Conservation (phyloP, 2,113 vertebrate genomes). For the Callionymus lyra region DNA sequence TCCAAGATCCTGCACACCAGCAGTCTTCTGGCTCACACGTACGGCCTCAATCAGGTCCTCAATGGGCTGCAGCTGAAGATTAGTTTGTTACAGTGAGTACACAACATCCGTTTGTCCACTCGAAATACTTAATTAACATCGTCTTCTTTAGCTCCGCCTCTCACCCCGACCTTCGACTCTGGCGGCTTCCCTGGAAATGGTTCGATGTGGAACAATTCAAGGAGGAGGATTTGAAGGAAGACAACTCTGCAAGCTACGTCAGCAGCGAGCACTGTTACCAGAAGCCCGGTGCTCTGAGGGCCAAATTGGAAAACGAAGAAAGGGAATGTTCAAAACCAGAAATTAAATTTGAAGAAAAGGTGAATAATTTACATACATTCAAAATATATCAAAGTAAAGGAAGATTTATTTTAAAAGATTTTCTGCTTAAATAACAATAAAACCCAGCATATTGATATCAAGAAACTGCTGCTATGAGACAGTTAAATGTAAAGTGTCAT, state of each 20-base stretch:
- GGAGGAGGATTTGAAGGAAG: slow-evolving; percentile 9
- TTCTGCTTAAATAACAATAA: no score
- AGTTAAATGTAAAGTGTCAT: neutral
- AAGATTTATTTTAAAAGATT: no score
- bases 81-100: slow-evolving; percentile 85
- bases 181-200: slow-evolving; percentile 87
- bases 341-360: neutral
- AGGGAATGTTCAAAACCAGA: neutral
- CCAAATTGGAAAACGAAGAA: slow-evolving; percentile 11
- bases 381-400: no score
- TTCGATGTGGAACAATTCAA: slow-evolving; percentile 56
- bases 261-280: slow-evolving; percentile 98
- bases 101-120: fast-evolving
- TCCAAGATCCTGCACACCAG: slow-evolving; percentile 87
- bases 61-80: slow-evolving; percentile 90
- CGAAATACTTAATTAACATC: neutral
- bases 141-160: slow-evolving; percentile 72
- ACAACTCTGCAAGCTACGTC: slow-evolving; percentile 75
- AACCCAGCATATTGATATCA: no score
- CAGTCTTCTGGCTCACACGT: slow-evolving; percentile 82
- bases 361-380: no score
- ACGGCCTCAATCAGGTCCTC: slow-evolving; percentile 80
- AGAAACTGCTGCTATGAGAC: slow-evolving; percentile 35
- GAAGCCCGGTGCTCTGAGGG: slow-evolving; percentile 83
- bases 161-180: slow-evolving; percentile 86